Evolutionary conservation across 2,113 vertebrate genomes (phyloP), one percentile per base, ranked within the genome.

Genomic region (Erpornis zantholeuca): DNA sequence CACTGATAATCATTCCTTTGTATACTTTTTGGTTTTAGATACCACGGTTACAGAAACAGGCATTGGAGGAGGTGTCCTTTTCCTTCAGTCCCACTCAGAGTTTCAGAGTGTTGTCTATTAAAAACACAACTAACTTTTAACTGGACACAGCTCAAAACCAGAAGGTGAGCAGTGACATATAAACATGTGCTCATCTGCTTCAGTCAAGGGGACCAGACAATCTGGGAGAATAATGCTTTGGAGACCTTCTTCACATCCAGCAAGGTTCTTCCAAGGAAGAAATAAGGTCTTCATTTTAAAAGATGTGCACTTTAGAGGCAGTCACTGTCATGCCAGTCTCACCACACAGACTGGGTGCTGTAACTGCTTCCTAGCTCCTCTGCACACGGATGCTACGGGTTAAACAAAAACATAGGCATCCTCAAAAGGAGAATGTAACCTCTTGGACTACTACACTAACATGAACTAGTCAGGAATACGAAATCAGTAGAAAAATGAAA

Each of bases 351-450:
- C 81, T 76, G 82, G 42, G 61, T 66, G 96, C 56, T 86, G 52
- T 82, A 92, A 96, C 70, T 86, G 87, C 73, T 96, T 97, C 57
- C 57, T 70, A 86, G 73, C 63, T 85, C 70, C 90, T 92, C 40
- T 35, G 92, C 28, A 59, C 17, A 90, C 85, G 85, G 44, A 89
- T 56, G 36, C 19, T 35, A 54, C 1, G 45, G 25, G 89, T 53
- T 57, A 81, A 92, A 90, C 64, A 83, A 54, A 63, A 96, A 94
- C 15, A 17, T 19, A 86, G 71, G 69, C 63, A n/a, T 52, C n/a
- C 38, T 82, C 63, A 66, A 76, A 88, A 72, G 69, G 78, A 87
- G 40, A 80, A 57, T 59, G 75, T 78, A 92, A 95, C 70, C 70
- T 97, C 96, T 95, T 69, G 69, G 91, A 91, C 68, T 49, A 63